Evolutionary conservation across 2,797 vertebrate genomes (phyloP), one percentile per base, ranked within the genome.

Genomic region (Sebastes hubbsi): DNA sequence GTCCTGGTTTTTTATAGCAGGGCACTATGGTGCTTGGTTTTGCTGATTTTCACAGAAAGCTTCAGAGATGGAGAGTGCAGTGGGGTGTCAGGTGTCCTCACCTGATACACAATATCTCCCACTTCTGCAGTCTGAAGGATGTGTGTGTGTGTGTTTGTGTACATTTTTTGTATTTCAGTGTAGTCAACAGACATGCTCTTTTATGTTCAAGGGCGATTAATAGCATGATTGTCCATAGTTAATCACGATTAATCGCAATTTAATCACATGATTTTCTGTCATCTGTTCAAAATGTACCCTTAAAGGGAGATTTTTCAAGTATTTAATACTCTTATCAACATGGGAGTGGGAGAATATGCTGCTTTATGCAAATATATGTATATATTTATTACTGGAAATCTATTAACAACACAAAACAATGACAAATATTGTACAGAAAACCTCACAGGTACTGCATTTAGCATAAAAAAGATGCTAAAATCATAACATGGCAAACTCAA

Each of bases 41-140:
- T 84, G 88, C 86, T 89, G 88, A 89, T 66, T 73, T 38, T 11
- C 55, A 46, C 46, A 81, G 70, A 83, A 84, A 75, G 65, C 38
- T 25, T 73, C 30, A 34, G 65, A 80, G n/a, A 67, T 1, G 12
- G 52, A 74, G 36, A 18, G 12, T 62, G 70, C 54, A 62, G 68
- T 12, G 46, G 59, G 77, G 55, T 64, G 69, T 67, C 62, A 72
- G 78, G 72, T 69, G 63, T 18, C 20, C 16, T 18, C 20, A 64
- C 42, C 73, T 58, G 34, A 68, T 42, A 77, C 72, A 56, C 74
- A 73, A 56, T 55, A 55, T 83, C 61, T 66, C 67, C 59, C n/a
- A 65, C 66, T 38, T 56, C 64, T 78, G 69, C 73, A 80, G 49
- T 68, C 68, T 80, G 36, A 36, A n/a, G 38, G 69, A 59, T 75